Conservation (phyloP, 2,113 vertebrate species). For the Edolisoma coerulescens region DNA sequence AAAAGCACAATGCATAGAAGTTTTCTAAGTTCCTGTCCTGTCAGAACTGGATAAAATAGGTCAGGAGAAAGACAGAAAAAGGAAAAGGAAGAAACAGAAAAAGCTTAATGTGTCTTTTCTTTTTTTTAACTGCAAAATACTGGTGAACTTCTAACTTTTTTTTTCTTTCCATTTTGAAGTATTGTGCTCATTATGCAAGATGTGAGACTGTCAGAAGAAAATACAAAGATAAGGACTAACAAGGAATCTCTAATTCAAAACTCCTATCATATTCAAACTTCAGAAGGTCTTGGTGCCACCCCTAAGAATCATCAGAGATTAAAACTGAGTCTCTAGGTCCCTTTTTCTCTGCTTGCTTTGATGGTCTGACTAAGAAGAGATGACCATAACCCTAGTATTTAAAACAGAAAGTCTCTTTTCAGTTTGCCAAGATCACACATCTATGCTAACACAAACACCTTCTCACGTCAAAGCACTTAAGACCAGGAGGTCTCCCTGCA, state of each 20-base stretch:
- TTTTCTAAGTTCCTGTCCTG: not conserved
- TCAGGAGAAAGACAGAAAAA: not conserved
- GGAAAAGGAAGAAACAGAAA: not conserved
- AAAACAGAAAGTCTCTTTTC: not conserved
- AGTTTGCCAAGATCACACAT: not conserved
- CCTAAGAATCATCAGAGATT: not conserved
- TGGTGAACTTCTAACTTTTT: not conserved
- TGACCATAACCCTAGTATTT: not conserved
- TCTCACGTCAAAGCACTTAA: not conserved
- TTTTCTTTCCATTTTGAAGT: not conserved
- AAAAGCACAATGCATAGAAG: not conserved
- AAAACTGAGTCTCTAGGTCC: not conserved
- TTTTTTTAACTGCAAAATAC: not conserved
- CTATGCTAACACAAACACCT: not conserved
- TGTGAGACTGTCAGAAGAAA: not conserved
- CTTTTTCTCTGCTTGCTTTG: not conserved
- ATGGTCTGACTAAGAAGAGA: not conserved
- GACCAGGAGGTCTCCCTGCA: not conserved
- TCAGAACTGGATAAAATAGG: not conserved
- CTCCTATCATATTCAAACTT: not conserved
- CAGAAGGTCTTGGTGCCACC: accelerated
- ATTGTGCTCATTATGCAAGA: not conserved
- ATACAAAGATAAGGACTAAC: not conserved
- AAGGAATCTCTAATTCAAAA: not conserved
- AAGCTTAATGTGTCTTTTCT: not conserved